Evolutionary conservation across 2,888 invertebrate species (phyloP).

Genomic region (Chalcosyrphus nemorum): DNA sequence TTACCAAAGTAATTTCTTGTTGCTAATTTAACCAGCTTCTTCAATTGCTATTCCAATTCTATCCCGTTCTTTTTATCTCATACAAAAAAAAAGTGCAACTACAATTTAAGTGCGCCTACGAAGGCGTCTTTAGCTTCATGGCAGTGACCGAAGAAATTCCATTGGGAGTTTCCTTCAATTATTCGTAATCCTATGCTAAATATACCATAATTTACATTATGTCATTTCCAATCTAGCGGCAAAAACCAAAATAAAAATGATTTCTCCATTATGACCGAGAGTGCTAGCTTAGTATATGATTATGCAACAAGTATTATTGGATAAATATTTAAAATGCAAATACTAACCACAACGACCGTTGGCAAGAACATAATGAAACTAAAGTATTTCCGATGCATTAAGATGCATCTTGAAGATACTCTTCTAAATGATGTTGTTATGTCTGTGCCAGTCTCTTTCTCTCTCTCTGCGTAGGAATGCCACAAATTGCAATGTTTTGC

Average conservation of each 20-base stretch:
- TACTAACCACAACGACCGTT: slow-evolving; percentile 12
- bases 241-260: background rate
- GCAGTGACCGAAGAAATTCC: background rate
- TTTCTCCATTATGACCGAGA: background rate
- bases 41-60: background rate
- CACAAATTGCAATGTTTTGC: slow-evolving; percentile 28
- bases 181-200: background rate
- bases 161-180: background rate
- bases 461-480: slow-evolving; percentile 12
- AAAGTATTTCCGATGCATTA: slow-evolving; percentile 40
- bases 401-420: slow-evolving; percentile 24
- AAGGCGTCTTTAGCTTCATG: background rate
- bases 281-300: background rate
- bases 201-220: slow-evolving; percentile 16
- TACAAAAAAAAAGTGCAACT: background rate
- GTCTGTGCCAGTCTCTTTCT: background rate
- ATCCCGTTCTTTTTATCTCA: background rate
- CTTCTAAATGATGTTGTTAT: slow-evolving; percentile 42
- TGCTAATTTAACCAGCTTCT: background rate
- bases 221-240: slow-evolving; percentile 6
- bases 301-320: background rate
- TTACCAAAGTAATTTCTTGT: background rate
- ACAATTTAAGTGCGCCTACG: background rate
- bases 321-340: slow-evolving; percentile 43
- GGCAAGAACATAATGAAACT: slow-evolving; percentile 14